Evolutionary conservation across 23 tunicate genomes (phyloP).

Genomic region (Corella eumyota): DNA sequence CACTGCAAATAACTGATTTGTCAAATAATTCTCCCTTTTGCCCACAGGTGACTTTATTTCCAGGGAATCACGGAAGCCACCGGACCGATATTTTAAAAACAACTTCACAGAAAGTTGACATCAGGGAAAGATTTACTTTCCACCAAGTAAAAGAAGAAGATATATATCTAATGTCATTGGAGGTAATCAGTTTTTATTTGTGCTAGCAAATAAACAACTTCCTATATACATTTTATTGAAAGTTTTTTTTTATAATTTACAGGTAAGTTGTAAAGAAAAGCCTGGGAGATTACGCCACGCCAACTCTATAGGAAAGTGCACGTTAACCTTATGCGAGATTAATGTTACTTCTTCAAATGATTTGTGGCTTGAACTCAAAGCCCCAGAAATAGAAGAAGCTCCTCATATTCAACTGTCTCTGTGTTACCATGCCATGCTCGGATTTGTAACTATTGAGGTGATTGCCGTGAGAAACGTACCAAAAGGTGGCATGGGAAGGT

Average conservation of each 20-base stretch:
- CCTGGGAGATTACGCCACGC: constrained; percentile 38
- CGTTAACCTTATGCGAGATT: constrained; percentile 44
- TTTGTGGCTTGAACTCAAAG: constrained; percentile 46
- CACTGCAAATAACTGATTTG: too few species aligned
- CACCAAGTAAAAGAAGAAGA: constrained; percentile 42
- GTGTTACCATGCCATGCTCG: constrained; percentile 75
- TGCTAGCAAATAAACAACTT: too few species aligned
- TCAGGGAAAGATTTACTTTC: constrained; percentile 46
- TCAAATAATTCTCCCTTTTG: not conserved
- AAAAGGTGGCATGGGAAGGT: constrained; percentile 57
- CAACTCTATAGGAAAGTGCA: constrained; percentile 22
- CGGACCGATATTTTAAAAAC: constrained; percentile 44
- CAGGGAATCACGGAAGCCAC: constrained; percentile 44
- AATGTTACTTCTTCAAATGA: constrained; percentile 36
- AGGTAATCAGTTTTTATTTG: constrained; percentile 18
- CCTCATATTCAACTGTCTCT: constrained; percentile 56
- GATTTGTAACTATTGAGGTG: constrained; percentile 76
- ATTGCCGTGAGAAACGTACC: constrained; percentile 68
- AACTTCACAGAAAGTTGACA: constrained; percentile 8
- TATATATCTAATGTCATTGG: constrained; percentile 35
- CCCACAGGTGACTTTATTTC: constrained; percentile 48
- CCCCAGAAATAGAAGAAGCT: constrained; percentile 38
- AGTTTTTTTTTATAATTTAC: not conserved
- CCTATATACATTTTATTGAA: too few species aligned
- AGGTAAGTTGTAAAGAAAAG: constrained; percentile 82